Percentiles rank a stretch among this genome's conserved stretches.
Conservation (phyloP, 2,113 vertebrate genomes). For the Coryphaenoides rupestris region DNA sequence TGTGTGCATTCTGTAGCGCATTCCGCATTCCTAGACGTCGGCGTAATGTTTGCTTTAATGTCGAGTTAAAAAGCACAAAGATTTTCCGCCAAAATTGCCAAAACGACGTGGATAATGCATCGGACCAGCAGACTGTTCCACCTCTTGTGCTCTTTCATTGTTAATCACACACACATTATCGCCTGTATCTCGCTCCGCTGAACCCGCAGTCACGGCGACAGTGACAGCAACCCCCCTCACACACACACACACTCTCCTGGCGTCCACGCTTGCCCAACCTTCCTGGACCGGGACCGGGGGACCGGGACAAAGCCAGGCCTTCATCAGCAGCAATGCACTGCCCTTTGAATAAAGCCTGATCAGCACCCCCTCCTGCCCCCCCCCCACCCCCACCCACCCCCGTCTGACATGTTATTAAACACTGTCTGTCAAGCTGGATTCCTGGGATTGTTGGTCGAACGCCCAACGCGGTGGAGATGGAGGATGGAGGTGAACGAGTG, state of each 20-base stretch:
- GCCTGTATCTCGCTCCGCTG: too few relatives aligned
- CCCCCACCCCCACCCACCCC: constrained; percentile 11
- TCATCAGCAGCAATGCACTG: neutral
- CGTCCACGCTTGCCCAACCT: too few relatives aligned
- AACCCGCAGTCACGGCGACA: too few relatives aligned
- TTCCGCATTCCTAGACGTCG: constrained; percentile 73
- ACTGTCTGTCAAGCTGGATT: constrained; percentile 74
- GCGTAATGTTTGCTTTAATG: constrained; percentile 69
- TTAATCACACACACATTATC: too few relatives aligned
- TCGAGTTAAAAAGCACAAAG: constrained; percentile 33
- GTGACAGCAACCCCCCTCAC: too few relatives aligned
- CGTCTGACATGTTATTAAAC: constrained; percentile 72
- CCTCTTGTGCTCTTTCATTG: neutral
- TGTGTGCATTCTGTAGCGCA: constrained; percentile 20
- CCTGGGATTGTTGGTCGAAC: constrained; percentile 66
- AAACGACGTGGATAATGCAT: too few relatives aligned
- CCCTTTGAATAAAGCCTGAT: constrained; percentile 8
- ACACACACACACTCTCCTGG: too few relatives aligned
- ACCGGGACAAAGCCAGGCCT: neutral
- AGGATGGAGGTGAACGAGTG: too few relatives aligned
- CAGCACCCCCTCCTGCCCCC: neutral
- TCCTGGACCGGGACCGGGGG: too few relatives aligned
- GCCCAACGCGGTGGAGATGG: constrained; percentile 28
- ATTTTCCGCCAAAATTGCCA: constrained; percentile 60
- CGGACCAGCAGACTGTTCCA: constrained; percentile 36